These are phyloP conservation scores for Eonycteris spelaea DNA, from an alignment of 2,113 vertebrate genomes.

Conservation along the genomic window DNA sequence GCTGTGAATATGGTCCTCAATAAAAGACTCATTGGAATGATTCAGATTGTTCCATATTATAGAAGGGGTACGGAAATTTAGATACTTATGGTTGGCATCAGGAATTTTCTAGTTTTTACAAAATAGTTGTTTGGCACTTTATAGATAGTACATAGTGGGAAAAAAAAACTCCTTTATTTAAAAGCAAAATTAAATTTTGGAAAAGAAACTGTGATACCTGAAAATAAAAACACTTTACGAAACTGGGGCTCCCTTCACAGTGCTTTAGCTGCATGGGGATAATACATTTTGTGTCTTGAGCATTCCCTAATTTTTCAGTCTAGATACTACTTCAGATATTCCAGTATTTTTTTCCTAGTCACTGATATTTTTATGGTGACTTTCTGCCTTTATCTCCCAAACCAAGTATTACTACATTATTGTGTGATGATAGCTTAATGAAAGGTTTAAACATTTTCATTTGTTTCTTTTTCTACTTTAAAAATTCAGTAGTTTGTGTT, in stretches of 20 bases:
- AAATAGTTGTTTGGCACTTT: not conserved
- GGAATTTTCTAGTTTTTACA: not conserved
- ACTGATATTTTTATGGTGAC: not conserved
- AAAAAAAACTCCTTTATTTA: not conserved
- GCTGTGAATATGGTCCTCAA: not conserved
- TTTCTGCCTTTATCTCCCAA: not conserved
- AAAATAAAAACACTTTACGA: not conserved
- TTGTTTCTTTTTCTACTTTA: slow-evolving; percentile 6
- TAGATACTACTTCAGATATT: not conserved
- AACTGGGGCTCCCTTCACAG: not conserved
- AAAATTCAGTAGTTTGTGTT: not conserved
- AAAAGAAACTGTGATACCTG: not conserved
- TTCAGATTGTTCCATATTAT: not conserved
- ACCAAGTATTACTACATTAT: not conserved
- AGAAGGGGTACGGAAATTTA: not conserved
- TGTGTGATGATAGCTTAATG: not conserved
- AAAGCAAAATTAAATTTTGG: not conserved
- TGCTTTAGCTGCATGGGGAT: not conserved
- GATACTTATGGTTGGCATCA: not conserved
- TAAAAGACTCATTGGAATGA: not conserved
- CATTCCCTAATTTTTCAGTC: not conserved
- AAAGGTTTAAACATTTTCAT: not conserved
- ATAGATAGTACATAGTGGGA: not conserved
- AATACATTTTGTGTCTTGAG: not conserved
- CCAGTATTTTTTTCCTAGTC: not conserved